Base-by-base conservation (phyloP, 1,140 invertebrate species). In the Macrosteles quadrilineatus region DNA sequence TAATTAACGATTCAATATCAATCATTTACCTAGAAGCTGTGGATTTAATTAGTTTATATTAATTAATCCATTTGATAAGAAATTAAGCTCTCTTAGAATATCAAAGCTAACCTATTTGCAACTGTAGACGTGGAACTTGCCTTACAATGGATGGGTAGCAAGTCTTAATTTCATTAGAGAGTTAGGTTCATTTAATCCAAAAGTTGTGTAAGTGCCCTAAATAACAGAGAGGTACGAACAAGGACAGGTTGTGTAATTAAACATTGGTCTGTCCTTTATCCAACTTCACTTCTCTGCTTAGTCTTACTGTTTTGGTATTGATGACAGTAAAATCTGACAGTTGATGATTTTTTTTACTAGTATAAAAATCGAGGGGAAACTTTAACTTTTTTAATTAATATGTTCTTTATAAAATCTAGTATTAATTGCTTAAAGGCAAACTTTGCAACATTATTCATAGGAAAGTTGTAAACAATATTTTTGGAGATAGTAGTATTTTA, bases 181-280 rank as follows among this genome's bases (percentile, higher is more conserved):
- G 47, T 50, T 50, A 50, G 47, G 47, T 50, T 50, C 47, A 50
- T 50, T 50, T 50, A 50, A 50, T 50, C 47, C 21, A 50, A 50
- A 50, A 50, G 47, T 50, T 50, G 47, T 50, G 47, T 50, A 50
- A 50, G 4, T 50, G 47, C 47, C 47, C 47, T 50, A 50, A 50
- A 50, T 50, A 50, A 50, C 47, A 21, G 47, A 21, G 6, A n/a
- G 47, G 6, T 4, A 50, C 4, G 47, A 21, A n/a, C n/a, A 4
- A 4, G 21, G 6, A 21, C 21, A 50, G 14, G 47, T 50, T 9
- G 3, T 50, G 47, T 19, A 50, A 50, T 19, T 21, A 50, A 17
- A 50, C 14, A 50, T 17, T 40, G 6, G 36, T 17, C 6, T 40
- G 6, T 40, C 36, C 36, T 40, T 6, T 40, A 9, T 9, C 36